Conservation (phyloP, 2,113 vertebrate genomes). For the Platichthys flesus region DNA sequence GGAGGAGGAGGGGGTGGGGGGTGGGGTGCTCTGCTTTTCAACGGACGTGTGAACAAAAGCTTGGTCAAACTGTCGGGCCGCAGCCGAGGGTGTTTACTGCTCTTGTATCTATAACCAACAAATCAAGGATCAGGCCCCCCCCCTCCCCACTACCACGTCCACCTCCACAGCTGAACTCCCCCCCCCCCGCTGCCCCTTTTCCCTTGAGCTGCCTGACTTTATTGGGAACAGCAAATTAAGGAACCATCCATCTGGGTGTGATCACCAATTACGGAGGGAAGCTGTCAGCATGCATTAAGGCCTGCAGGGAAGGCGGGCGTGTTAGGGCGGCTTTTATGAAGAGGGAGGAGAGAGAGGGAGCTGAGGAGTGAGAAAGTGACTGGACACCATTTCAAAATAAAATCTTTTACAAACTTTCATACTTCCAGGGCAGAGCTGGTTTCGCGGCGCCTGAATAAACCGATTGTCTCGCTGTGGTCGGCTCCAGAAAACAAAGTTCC, state of each 20-base stretch:
- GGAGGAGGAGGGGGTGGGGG: neutral
- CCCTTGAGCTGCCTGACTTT: constrained; percentile 77
- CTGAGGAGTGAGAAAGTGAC: constrained; percentile 37
- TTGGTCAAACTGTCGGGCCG: constrained; percentile 77
- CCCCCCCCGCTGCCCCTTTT: constrained; percentile 42
- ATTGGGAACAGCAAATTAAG: constrained; percentile 85
- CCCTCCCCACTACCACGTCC: constrained; percentile 1
- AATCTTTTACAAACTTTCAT: neutral
- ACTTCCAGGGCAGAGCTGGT: neutral
- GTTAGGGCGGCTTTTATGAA: constrained; percentile 73
- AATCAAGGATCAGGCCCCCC: constrained; percentile 59
- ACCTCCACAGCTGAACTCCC: constrained; percentile 20
- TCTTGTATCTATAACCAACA: constrained; percentile 86
- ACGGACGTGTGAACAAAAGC: constrained; percentile 84
- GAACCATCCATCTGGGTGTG: constrained; percentile 86
- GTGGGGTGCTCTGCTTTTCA: constrained; percentile 69
- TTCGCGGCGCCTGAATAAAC: neutral
- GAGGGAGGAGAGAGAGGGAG: constrained; percentile 33
- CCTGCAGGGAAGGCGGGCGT: constrained; percentile 78
- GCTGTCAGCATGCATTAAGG: constrained; percentile 85
- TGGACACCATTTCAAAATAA: constrained; percentile 22
- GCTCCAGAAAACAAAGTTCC: constrained; percentile 1
- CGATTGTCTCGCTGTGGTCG: neutral
- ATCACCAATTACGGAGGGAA: constrained; percentile 86
- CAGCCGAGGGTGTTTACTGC: constrained; percentile 80